phyloP scores from a whole-genome alignment of 2,797 vertebrate genomes.

The Alca torda region DNA sequence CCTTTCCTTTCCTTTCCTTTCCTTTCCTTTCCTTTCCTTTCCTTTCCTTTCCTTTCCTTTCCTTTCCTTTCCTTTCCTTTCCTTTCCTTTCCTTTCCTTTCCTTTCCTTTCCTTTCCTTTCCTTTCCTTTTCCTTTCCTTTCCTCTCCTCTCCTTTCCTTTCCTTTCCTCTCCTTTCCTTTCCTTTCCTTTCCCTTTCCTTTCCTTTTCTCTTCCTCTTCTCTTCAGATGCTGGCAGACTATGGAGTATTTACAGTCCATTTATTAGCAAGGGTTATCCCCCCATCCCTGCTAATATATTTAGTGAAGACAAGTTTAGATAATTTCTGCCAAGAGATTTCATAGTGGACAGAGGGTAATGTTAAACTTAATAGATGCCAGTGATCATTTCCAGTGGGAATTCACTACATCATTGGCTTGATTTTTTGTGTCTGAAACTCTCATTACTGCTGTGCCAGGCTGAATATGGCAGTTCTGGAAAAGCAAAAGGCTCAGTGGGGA shows the following conservation, averaged over 20 bases:
- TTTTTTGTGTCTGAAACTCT: slow-evolving; percentile 32
- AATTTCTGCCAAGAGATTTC: slow-evolving; percentile 28
- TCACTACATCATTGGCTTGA: not conserved
- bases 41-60: too few species aligned
- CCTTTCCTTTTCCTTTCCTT: too few species aligned
- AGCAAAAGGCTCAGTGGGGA: not conserved
- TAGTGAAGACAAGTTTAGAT: not conserved
- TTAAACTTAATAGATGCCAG: slow-evolving; percentile 18
- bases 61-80: too few species aligned
- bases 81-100: too few species aligned
- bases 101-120: too few species aligned
- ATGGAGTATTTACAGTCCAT: not conserved
- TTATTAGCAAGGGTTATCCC: not conserved
- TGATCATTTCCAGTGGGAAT: slow-evolving; percentile 29
- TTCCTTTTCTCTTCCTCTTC: not conserved
- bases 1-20: too few species aligned
- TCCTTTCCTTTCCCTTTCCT: too few species aligned
- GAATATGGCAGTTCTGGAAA: not conserved
- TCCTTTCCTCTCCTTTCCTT: too few species aligned
- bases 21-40: too few species aligned
- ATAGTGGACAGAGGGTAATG: not conserved
- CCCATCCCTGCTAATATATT: not conserved
- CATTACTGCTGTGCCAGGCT: not conserved
- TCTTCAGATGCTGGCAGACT: not conserved
- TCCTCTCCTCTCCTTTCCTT: too few species aligned